These are phyloP conservation scores for Cathartes aura DNA, from an alignment of 2,113 vertebrate genomes.

Conservation along the genomic window DNA sequence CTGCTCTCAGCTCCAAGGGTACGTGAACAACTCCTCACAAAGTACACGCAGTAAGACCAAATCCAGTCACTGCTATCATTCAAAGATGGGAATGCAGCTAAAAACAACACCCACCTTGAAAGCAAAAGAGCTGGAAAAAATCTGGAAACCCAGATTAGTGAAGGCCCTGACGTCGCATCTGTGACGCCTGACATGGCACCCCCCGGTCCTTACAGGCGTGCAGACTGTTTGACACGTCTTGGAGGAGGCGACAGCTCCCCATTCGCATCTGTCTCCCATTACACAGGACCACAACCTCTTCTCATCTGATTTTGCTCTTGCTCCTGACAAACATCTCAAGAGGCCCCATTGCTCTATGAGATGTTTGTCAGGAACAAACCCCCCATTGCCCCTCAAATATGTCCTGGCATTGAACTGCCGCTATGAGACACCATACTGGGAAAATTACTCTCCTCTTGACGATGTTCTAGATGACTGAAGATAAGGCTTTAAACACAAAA, in stretches of 20 bases:
- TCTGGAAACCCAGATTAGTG: neutral
- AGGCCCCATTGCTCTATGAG: neutral
- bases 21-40: neutral
- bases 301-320: neutral
- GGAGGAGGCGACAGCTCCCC: neutral
- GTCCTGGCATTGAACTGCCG: neutral
- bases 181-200: fast-evolving
- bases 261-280: neutral
- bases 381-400: neutral
- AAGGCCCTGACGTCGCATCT: neutral
- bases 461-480: neutral
- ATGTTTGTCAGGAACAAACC: neutral
- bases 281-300: neutral
- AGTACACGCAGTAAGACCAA: neutral
- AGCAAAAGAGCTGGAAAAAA: neutral
- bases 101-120: neutral
- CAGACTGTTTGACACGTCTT: neutral
- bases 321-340: neutral
- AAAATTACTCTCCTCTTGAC: neutral
- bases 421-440: neutral
- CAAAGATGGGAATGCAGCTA: neutral
- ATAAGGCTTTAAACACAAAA: neutral
- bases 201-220: neutral
- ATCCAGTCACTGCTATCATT: neutral
- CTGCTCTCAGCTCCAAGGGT: neutral